Base-by-base conservation (phyloP, 2,888 invertebrate genomes). In the Abscondita cerata region DNA sequence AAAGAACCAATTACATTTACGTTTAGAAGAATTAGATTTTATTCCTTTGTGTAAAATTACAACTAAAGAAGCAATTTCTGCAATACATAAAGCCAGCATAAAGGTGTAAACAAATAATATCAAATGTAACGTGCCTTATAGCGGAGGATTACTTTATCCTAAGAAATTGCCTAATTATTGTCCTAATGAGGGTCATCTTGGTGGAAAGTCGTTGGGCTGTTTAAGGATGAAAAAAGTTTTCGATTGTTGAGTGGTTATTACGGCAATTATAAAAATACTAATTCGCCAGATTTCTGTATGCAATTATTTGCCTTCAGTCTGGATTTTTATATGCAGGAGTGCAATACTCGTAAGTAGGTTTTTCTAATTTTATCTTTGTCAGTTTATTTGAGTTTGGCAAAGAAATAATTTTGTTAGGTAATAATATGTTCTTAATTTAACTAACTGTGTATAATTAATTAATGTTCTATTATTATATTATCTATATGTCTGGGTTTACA, bases 311-410 rank as follows among this genome's bases (percentile, higher is more conserved):
- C 84, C 86, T 96, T 72, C 95, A 95, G 79, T 93, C 93, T 68
- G 98, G 98, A 59, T 97, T 91, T 82, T 87, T 91, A 12, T 97
- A 90, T 84, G 96, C 96, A 64, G 96, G 96, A 55, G 90, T 96
- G 4, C 93, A 96, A 82, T 96, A 94, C 82, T 88, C 88, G 92
- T 93, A 83, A 86, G 89, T 83, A 64, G n/a, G n/a, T 83, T 64
- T 41, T 18, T 13, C 2, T 18, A 52, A n/a, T n/a, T n/a, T n/a
- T n/a, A n/a, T n/a, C n/a, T n/a, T n/a, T n/a, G n/a, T n/a, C n/a
- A n/a, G n/a, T n/a, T n/a, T n/a, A n/a, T n/a, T n/a, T n/a, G n/a
- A n/a, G n/a, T n/a, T n/a, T n/a, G n/a, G n/a, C n/a, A n/a, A n/a
- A n/a, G n/a, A n/a, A n/a, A n/a, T n/a, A n/a, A n/a, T n/a, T n/a